Percentiles rank a stretch among this genome's conserved stretches.
Conservation (phyloP, 2,797 vertebrate genomes). For the Hippocampus kuda region DNA sequence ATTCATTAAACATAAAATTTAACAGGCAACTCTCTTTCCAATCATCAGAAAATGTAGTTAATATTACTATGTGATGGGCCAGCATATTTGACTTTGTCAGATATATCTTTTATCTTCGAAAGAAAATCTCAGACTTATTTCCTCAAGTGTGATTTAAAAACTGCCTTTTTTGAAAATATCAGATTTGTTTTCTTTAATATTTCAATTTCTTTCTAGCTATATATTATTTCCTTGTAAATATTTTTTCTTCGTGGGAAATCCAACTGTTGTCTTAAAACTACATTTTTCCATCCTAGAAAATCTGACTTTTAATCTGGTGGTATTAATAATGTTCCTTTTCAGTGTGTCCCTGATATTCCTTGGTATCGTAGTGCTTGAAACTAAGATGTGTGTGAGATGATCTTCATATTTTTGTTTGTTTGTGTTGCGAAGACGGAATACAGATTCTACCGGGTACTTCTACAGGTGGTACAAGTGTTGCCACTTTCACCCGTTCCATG, state of each 20-base stretch:
- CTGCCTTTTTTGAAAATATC: too few relatives aligned
- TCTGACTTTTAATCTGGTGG: background rate
- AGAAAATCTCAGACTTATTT: too few relatives aligned
- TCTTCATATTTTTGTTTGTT: background rate
- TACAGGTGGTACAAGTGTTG: background rate
- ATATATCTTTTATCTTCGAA: too few relatives aligned
- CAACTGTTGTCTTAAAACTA: background rate
- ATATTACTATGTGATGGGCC: too few relatives aligned
- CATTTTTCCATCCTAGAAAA: background rate
- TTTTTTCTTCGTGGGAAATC: background rate
- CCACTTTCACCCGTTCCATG: background rate
- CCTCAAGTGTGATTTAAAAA: too few relatives aligned
- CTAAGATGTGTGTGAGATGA: constrained; percentile 1
- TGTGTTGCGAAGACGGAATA: background rate
- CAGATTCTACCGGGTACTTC: background rate
- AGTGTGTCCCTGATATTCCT: background rate
- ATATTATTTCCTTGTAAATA: too few relatives aligned
- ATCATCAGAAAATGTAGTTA: too few relatives aligned
- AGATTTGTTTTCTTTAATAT: too few relatives aligned
- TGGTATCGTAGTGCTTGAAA: background rate
- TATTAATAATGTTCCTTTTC: background rate
- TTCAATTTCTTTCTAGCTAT: too few relatives aligned
- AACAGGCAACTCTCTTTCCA: too few relatives aligned
- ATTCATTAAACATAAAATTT: background rate
- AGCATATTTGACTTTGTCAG: too few relatives aligned